Evolutionary conservation across 2,888 invertebrate genomes (phyloP).

Genomic region (Coleophora flavipennella): DNA sequence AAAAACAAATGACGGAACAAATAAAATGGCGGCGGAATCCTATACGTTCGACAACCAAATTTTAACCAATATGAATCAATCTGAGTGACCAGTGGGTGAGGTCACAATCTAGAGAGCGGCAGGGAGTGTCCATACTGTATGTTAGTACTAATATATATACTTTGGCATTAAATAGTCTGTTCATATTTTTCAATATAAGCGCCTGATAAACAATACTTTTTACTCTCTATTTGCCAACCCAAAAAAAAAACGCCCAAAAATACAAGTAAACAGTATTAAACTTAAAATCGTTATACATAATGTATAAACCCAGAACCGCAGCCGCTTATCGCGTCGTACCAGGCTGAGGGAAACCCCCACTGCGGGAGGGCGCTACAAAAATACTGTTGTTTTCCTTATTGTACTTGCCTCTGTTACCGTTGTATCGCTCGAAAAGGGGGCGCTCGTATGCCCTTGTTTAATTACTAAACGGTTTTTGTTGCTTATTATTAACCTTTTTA

Average conservation of each 20-base stretch:
- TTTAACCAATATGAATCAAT: no score
- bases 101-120: no score
- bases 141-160: no score
- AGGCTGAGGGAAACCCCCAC: slow-evolving; percentile 37
- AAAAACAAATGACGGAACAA: no score
- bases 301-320: slow-evolving; percentile 16
- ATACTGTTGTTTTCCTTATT: slow-evolving; percentile 56
- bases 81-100: no score
- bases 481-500: slow-evolving; percentile 18
- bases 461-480: slow-evolving; percentile 53
- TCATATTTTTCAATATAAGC: no score
- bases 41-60: no score
- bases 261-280: background rate
- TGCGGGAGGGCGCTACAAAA: slow-evolving; percentile 53
- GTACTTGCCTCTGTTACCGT: slow-evolving; percentile 31
- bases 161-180: no score
- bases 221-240: no score
- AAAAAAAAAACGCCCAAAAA: background rate
- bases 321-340: slow-evolving; percentile 48
- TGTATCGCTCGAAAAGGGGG: slow-evolving; percentile 31
- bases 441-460: slow-evolving; percentile 49
- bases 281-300: slow-evolving; percentile 4
- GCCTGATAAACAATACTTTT: no score
- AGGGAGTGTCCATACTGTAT: no score
- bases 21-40: no score